These are phyloP conservation scores for Hyposoter didymator DNA, from an alignment of 2,888 invertebrate genomes.

Conservation along the genomic window DNA sequence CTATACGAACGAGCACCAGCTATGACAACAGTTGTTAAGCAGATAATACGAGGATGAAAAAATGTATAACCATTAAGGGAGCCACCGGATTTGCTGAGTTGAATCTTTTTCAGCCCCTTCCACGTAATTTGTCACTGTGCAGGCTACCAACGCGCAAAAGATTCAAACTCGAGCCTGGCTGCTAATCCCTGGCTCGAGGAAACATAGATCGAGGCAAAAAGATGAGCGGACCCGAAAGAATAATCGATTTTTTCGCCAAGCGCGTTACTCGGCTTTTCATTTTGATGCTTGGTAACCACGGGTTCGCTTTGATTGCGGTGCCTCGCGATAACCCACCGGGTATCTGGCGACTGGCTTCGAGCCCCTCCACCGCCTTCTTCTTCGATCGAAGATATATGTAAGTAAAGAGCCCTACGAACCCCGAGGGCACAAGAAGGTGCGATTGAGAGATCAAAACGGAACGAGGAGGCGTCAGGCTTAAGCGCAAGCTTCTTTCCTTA, in stretches of 20 bases:
- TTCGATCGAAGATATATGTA: slow-evolving; percentile 41
- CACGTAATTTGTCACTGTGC: neutral
- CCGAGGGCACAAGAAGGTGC: slow-evolving; percentile 14
- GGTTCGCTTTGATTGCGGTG: slow-evolving; percentile 17
- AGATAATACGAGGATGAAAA: too few species aligned
- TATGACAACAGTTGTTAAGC: too few species aligned
- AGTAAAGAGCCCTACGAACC: slow-evolving; percentile 57
- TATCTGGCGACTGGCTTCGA: slow-evolving; percentile 39
- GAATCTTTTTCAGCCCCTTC: neutral
- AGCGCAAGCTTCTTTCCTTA: slow-evolving; percentile 61
- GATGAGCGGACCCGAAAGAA: slow-evolving; percentile 11
- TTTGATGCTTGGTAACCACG: slow-evolving; percentile 30
- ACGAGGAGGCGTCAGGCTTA: slow-evolving; percentile 48
- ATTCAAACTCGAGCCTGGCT: slow-evolving; percentile 17
- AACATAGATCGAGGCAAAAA: slow-evolving; percentile 6
- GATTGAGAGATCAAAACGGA: slow-evolving; percentile 44
- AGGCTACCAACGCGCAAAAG: neutral
- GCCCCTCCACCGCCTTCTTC: slow-evolving; percentile 65
- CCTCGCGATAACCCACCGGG: slow-evolving; percentile 46
- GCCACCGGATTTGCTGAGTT: neutral
- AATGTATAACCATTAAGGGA: neutral
- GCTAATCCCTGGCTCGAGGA: slow-evolving; percentile 18
- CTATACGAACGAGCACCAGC: too few species aligned
- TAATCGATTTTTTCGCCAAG: slow-evolving; percentile 4
- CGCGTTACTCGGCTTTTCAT: slow-evolving; percentile 10